Conservation (phyloP, 2,797 vertebrate genomes). For the Coregonus ussuriensis region DNA sequence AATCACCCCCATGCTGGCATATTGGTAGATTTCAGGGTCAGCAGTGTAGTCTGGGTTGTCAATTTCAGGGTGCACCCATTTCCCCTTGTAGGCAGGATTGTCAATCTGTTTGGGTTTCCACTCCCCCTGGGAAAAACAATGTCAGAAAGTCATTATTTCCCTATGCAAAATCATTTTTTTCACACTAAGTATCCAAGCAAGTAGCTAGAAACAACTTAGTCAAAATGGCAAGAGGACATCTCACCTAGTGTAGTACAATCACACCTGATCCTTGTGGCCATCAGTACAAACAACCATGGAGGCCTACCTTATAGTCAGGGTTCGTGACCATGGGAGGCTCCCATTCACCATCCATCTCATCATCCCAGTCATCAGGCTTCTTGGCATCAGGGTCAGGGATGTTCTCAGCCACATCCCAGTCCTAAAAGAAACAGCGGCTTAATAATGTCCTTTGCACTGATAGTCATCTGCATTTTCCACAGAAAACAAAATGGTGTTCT, state of each 20-base stretch:
- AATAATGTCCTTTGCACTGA: not conserved
- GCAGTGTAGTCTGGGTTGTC: constrained; percentile 84
- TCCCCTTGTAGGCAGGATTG: constrained; percentile 82
- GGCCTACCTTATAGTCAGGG: constrained; percentile 80
- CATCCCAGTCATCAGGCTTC: constrained; percentile 86
- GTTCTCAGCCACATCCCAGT: constrained; percentile 85
- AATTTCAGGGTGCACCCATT: constrained; percentile 84
- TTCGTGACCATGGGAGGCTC: constrained; percentile 84
- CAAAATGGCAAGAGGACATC: no score
- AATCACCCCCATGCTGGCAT: constrained; percentile 76
- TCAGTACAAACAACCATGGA: not conserved
- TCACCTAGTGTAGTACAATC: not conserved
- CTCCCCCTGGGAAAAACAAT: constrained; percentile 67
- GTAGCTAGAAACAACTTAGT: not conserved
- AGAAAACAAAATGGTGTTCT: not conserved
- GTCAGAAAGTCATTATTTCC: not conserved
- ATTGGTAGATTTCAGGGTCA: constrained; percentile 80
- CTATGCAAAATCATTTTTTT: not conserved
- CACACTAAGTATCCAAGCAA: no score
- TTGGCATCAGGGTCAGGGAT: constrained; percentile 84
- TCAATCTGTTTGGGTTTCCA: constrained; percentile 80
- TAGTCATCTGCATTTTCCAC: no score
- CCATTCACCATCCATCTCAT: constrained; percentile 88
- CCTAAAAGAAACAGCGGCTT: constrained; percentile 57
- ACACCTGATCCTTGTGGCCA: not conserved